Conservation (phyloP, 1,140 invertebrate genomes). For the Heliothis virescens region DNA sequence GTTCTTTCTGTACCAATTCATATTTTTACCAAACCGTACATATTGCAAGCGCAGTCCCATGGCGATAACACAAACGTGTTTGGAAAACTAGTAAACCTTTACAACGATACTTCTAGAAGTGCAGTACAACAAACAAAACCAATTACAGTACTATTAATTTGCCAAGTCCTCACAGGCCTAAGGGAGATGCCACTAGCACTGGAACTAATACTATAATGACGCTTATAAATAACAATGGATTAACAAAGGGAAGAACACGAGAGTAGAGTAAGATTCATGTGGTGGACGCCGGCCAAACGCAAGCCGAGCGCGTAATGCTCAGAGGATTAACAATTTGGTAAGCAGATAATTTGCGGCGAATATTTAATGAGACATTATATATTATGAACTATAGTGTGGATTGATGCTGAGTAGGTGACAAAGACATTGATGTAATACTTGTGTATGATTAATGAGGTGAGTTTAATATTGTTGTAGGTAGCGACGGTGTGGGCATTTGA, state of each 20-base stretch:
- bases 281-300: constrained; percentile 74
- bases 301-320: constrained; percentile 70
- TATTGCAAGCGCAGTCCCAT: too few species aligned
- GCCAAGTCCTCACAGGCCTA: neutral
- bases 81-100: too few species aligned
- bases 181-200: neutral
- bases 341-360: constrained; percentile 64
- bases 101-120: too few species aligned
- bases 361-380: constrained; percentile 45
- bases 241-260: constrained; percentile 71
- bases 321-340: constrained; percentile 75
- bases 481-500: neutral
- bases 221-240: constrained; percentile 80
- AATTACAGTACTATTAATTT: constrained; percentile 8
- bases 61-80: too few species aligned
- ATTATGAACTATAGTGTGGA: constrained; percentile 39
- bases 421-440: constrained; percentile 38
- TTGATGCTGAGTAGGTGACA: constrained; percentile 24
- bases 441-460: constrained; percentile 52
- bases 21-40: too few species aligned
- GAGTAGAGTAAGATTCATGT: constrained; percentile 67
- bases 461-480: constrained; percentile 51
- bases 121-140: neutral
- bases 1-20: too few species aligned
- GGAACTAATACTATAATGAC: neutral